phyloP scores from a whole-genome alignment of 2,888 invertebrate genomes.

The Carterocephalus palaemon region DNA sequence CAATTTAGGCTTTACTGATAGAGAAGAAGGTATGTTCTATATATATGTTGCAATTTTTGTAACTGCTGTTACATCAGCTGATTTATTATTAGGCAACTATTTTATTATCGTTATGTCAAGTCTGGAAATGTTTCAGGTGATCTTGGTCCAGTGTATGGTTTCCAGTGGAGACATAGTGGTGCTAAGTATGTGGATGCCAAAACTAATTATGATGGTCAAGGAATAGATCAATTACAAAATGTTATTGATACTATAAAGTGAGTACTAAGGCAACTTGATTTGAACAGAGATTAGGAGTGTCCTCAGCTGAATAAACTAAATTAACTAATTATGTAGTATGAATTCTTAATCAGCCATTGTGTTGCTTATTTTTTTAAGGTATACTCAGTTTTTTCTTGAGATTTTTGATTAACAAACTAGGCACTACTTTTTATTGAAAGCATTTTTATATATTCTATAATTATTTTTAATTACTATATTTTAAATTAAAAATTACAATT shows the following conservation, averaged over 20 bases:
- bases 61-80: background rate
- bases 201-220: constrained; percentile 88
- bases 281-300: no score
- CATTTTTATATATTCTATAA: no score
- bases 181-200: constrained; percentile 91
- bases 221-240: constrained; percentile 92
- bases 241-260: constrained; percentile 88
- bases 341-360: no score
- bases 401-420: no score
- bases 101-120: background rate
- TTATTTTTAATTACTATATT: no score
- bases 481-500: no score
- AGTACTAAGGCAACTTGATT: no score
- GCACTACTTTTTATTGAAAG: no score
- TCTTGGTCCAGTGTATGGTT: constrained; percentile 97
- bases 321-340: no score
- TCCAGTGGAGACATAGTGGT: constrained; percentile 99
- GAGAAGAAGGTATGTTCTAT: constrained; percentile 85
- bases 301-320: no score
- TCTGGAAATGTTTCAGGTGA: constrained; percentile 81
- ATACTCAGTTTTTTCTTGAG: background rate
- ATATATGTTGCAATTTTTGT: background rate
- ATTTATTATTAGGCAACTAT: background rate
- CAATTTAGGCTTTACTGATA: constrained; percentile 87
- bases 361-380: no score